Conservation (phyloP, 1,140 invertebrate genomes). For the Lysiphlebus fabarum region DNA sequence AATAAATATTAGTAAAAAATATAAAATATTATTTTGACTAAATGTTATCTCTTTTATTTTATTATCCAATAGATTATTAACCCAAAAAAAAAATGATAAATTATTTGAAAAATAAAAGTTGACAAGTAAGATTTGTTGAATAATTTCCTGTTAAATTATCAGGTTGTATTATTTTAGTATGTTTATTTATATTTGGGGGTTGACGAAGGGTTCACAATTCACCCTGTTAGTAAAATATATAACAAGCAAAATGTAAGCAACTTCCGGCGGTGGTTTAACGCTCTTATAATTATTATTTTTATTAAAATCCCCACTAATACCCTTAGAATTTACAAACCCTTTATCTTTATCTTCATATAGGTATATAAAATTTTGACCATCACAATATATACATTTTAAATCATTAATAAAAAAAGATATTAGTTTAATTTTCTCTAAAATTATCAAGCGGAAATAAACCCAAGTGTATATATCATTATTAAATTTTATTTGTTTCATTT, state of each 20-base stretch:
- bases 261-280: slow-evolving; percentile 49
- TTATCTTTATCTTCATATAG: slow-evolving; percentile 32
- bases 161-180: background rate
- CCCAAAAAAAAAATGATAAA: no score
- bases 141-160: background rate
- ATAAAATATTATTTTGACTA: no score
- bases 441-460: slow-evolving; percentile 51
- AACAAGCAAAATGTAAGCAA: slow-evolving; percentile 22
- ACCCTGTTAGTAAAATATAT: slow-evolving; percentile 7
- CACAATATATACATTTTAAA: no score
- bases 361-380: no score
- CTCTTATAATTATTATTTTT: slow-evolving; percentile 53
- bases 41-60: no score
- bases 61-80: no score
- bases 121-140: slow-evolving; percentile 4
- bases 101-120: background rate
- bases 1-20: no score
- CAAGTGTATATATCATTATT: slow-evolving; percentile 54
- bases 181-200: no score
- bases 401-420: no score
- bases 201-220: background rate
- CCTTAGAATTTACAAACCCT: slow-evolving; percentile 1
- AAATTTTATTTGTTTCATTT: slow-evolving; percentile 14
- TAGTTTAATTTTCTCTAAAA: background rate
- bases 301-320: slow-evolving; percentile 35